Conservation (phyloP, 2,888 invertebrate genomes). For the Hofmannophila pseudospretella region DNA sequence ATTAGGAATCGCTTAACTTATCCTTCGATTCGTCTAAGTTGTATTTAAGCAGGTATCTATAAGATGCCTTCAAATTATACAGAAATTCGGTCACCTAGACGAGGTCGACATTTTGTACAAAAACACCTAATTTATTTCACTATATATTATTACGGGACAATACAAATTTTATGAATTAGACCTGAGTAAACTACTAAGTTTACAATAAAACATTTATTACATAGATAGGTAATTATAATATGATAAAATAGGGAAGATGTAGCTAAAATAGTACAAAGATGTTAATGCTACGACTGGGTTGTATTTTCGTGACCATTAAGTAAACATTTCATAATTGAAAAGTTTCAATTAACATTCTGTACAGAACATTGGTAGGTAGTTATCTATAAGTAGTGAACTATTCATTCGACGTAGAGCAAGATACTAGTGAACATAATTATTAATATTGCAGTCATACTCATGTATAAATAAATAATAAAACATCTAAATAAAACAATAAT, state of each 20-base stretch:
- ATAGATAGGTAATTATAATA: conserved; percentile 61
- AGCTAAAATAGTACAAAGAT: conserved; percentile 59
- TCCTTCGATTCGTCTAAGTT: conserved; percentile 37
- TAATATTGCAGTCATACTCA: conserved; percentile 46
- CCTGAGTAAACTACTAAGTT: conserved; percentile 68
- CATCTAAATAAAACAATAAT: conserved; percentile 75
- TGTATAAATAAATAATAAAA: conserved; percentile 77
- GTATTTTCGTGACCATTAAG: conserved; percentile 35
- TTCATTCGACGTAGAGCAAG: conserved; percentile 56
- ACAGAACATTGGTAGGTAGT: too few species aligned
- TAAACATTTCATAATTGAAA: conserved; percentile 25
- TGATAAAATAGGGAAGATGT: conserved; percentile 58
- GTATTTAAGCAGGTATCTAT: conserved; percentile 24
- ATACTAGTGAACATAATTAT: conserved; percentile 38
- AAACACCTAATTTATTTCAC: conserved; percentile 60
- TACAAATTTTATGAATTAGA: conserved; percentile 68
- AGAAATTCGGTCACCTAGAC: conserved; percentile 77
- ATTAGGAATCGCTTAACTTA: conserved; percentile 27
- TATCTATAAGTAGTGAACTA: conserved; percentile 41
- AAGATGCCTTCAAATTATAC: conserved; percentile 38
- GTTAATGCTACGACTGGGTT: conserved; percentile 58
- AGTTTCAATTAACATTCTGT: conserved; percentile 29
- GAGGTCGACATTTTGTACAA: conserved; percentile 74
- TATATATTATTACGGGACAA: conserved; percentile 65
- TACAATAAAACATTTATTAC: conserved; percentile 74